Base-by-base conservation (phyloP, 1,140 invertebrate genomes). In the Limonius californicus region DNA sequence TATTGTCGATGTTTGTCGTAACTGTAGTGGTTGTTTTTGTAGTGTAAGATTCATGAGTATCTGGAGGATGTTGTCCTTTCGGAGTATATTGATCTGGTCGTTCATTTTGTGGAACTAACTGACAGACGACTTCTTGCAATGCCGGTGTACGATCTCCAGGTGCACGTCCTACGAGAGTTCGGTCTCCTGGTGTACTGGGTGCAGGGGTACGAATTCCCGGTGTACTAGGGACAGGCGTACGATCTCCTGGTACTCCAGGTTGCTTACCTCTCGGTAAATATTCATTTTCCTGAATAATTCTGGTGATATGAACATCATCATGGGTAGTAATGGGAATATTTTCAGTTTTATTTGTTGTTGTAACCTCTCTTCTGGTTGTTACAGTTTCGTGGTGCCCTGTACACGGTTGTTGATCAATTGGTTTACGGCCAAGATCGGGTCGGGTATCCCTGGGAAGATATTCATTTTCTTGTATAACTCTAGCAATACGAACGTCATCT, bases 11-110 rank as follows among this genome's bases (percentile, higher is more conserved):
- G 78, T 75, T 55, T 76, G 74, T 69, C 87, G 76, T 11, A 80
- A 81, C 57, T 83, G 75, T 67, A 84, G 81, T 16, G 87, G 81
- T 9, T 89, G 70, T 16, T 86, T 81, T 1, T 83, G 85, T 58
- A 87, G 35, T 19, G 35, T 54, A 50, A 11, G 19, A 39, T 11
- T 39, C 35, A 6, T 9, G 23, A 27, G 23, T 27, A 27, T 9
- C 9, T 27, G 23, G 23, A n/a, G n/a, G n/a, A 4, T 27, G 23
- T 9, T 27, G 23, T 4, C 23, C 9, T 27, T 27, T 9, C 9
- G 23, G 23, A 4, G 3, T 27, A 9, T 27, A 27, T 3, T 27
- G 1, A 11, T 39, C 11, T 9, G 35, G 35, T 6, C n/a, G 35
- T 39, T 39, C 35, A 6, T 9, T 1, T 2, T 39, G 35, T 12